phyloP scores from a whole-genome alignment of 2,113 vertebrate species.

The Cyrtonyx montezumae region DNA sequence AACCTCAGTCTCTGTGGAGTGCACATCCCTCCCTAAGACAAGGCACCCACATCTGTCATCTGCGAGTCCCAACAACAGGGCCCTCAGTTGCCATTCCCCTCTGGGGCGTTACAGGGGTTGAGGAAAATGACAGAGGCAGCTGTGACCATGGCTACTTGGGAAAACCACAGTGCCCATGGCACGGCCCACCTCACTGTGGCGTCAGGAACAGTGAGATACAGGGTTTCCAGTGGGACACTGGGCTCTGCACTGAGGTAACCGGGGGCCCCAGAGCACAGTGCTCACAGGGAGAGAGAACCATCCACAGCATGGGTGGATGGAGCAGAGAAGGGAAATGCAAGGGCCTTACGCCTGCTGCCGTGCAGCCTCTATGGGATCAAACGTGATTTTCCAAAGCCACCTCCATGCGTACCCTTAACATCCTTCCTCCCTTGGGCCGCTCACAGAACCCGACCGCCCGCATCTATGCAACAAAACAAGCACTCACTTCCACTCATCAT shows the following conservation, averaged over 20 bases:
- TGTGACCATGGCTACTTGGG: neutral
- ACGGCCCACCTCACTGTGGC: neutral
- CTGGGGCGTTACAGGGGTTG: neutral
- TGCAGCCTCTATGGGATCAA: neutral
- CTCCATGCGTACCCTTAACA: neutral
- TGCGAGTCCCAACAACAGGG: neutral
- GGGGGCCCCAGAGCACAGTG: neutral
- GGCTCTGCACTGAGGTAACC: neutral
- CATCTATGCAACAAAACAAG: neutral
- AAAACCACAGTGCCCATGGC: neutral
- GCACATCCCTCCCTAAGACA: neutral
- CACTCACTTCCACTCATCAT: conserved; percentile 45
- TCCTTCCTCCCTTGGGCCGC: neutral
- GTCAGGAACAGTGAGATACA: neutral
- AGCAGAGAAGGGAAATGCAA: neutral
- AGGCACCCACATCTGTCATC: neutral
- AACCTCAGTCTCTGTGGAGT: neutral
- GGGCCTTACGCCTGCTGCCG: neutral
- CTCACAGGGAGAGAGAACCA: neutral
- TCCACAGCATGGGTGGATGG: neutral
- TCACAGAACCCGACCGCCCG: neutral
- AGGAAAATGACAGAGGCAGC: neutral
- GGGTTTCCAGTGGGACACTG: neutral
- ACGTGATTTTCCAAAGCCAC: neutral
- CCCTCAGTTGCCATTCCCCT: neutral